Evolutionary conservation across 2,113 vertebrate species (phyloP).

Genomic region (Microtus oregoni): DNA sequence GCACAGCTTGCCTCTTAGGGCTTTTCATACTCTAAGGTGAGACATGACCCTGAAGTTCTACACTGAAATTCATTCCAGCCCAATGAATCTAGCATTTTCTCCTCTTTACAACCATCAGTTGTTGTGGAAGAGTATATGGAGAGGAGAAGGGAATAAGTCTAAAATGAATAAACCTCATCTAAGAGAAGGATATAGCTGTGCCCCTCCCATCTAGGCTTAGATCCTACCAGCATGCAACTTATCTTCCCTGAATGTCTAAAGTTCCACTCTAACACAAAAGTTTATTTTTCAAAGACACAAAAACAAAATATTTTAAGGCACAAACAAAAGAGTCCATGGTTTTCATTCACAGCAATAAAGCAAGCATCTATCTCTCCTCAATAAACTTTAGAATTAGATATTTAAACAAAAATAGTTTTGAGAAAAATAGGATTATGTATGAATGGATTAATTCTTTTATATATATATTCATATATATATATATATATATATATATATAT

Average conservation of each 20-base stretch:
- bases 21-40: background rate
- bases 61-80: background rate
- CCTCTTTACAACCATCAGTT: background rate
- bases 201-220: fast-evolving
- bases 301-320: background rate
- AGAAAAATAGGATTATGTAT: background rate
- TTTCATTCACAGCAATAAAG: background rate
- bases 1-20: background rate
- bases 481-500: background rate
- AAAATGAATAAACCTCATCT: background rate
- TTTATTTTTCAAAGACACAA: background rate
- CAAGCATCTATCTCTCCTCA: fast-evolving
- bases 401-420: background rate
- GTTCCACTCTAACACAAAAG: background rate
- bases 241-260: background rate
- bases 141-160: background rate
- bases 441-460: background rate
- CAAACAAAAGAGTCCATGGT: background rate
- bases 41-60: background rate
- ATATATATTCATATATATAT: background rate
- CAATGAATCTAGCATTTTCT: background rate
- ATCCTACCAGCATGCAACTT: background rate
- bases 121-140: background rate
- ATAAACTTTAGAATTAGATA: background rate
- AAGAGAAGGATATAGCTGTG: background rate